These are phyloP conservation scores for Aldabrachelys gigantea DNA, from an alignment of 2,113 vertebrate genomes.

Conservation along the genomic window DNA sequence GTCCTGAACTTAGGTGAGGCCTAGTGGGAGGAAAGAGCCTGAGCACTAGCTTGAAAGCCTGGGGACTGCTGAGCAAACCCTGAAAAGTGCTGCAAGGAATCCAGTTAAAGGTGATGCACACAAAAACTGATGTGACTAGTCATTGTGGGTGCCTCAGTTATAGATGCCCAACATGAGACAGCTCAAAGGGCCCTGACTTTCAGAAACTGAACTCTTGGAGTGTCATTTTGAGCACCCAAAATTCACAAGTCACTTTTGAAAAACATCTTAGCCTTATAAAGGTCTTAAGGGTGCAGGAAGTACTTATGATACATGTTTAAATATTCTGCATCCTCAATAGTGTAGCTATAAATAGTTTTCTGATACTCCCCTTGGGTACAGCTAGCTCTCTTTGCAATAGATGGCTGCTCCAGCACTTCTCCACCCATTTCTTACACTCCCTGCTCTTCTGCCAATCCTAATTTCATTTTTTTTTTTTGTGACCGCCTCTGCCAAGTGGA, in stretches of 20 bases:
- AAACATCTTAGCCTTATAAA: not conserved
- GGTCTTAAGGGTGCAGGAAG: accelerated
- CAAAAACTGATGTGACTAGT: not conserved
- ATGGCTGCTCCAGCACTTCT: accelerated
- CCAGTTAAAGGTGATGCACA: not conserved
- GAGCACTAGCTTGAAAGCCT: not conserved
- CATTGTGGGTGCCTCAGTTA: not conserved
- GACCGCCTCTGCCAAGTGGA: not conserved
- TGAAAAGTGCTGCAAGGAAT: not conserved
- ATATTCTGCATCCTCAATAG: not conserved
- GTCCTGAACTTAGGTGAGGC: not conserved
- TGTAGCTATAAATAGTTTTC: not conserved
- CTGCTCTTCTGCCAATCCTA: not conserved
- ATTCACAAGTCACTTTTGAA: not conserved
- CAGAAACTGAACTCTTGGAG: not conserved
- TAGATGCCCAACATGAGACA: not conserved
- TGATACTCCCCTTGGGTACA: not conserved
- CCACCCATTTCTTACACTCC: accelerated
- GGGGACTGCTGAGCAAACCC: not conserved
- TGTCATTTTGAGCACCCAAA: not conserved
- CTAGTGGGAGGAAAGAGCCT: not conserved
- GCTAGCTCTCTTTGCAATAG: not conserved
- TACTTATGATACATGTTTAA: not conserved
- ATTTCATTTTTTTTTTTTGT: not conserved
- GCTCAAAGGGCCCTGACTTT: not conserved